A percentile compares a stretch with the other conserved stretches of the same genome.
Conservation (phyloP, 2,888 invertebrate genomes). For the Caenorhabditis wallacei region DNA sequence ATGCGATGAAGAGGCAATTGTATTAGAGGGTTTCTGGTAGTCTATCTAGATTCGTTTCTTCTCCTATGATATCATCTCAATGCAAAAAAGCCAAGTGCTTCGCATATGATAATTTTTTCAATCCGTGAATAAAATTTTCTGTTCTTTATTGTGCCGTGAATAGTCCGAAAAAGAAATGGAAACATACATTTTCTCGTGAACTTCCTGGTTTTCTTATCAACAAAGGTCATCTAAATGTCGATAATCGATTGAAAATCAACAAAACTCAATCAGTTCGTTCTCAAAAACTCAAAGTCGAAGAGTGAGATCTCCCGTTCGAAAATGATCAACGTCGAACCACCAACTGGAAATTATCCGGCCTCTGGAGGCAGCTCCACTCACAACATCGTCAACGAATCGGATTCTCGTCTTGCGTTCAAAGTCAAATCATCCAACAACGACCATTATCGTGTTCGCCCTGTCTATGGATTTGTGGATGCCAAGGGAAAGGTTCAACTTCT, state of each 20-base stretch:
- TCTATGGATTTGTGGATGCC: slow-evolving; percentile 74
- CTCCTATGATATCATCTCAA: no score
- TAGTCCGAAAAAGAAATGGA: no score
- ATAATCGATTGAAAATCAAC: not conserved
- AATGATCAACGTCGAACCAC: slow-evolving; percentile 75
- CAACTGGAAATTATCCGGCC: slow-evolving; percentile 70
- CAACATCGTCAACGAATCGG: slow-evolving; percentile 72
- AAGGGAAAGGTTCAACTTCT: slow-evolving; percentile 65
- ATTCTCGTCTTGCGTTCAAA: slow-evolving; percentile 75
- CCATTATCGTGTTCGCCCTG: slow-evolving; percentile 74
- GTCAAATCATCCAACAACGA: slow-evolving; percentile 77
- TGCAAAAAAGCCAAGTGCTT: no score
- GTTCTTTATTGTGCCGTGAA: no score
- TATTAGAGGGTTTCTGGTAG: no score
- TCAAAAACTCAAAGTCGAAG: slow-evolving; percentile 13
- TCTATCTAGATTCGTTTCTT: no score
- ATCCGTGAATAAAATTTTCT: no score
- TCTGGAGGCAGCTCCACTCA: slow-evolving; percentile 71
- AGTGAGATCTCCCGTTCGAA: slow-evolving; percentile 9
- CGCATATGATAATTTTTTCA: no score
- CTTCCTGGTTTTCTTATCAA: slow-evolving; percentile 7
- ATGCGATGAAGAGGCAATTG: no score
- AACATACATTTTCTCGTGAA: not conserved
- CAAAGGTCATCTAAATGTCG: slow-evolving; percentile 28
- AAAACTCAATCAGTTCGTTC: not conserved